Conservation (phyloP, 2,888 invertebrate genomes). For the Pharmacophagus antenor region DNA sequence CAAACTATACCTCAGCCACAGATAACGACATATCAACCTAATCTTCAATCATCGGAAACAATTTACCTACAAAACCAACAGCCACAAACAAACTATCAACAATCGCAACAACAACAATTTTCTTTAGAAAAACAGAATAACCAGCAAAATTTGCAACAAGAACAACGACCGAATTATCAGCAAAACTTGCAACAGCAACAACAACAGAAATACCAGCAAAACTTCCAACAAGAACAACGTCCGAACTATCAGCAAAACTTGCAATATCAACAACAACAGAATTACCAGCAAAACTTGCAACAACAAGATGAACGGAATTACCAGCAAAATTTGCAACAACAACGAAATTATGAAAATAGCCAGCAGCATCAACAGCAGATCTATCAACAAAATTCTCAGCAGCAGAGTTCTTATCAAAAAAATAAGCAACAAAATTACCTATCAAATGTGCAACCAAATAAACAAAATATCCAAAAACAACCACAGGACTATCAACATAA, state of each 20-base stretch:
- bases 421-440: no score
- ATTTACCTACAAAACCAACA: slow-evolving; percentile 12
- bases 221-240: slow-evolving; percentile 1
- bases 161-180: background rate
- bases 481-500: background rate
- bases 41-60: background rate
- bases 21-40: background rate
- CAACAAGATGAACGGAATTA: background rate
- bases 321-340: slow-evolving; percentile 2
- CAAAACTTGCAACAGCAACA: slow-evolving; percentile 8
- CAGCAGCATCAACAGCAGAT: slow-evolving; percentile 9
- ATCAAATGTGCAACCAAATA: no score
- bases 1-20: slow-evolving; percentile 9
- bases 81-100: slow-evolving; percentile 6
- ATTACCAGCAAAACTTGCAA: background rate
- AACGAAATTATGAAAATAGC: background rate
- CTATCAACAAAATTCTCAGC: slow-evolving; percentile 5
- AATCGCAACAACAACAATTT: slow-evolving; percentile 3
- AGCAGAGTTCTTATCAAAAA: no score
- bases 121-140: no score
- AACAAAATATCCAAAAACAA: no score
- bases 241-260: background rate
- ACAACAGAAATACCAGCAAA: background rate
- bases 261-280: slow-evolving; percentile 1
- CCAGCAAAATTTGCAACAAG: background rate